Conservation (phyloP, 2,797 vertebrate genomes). For the Chelon auratus region DNA sequence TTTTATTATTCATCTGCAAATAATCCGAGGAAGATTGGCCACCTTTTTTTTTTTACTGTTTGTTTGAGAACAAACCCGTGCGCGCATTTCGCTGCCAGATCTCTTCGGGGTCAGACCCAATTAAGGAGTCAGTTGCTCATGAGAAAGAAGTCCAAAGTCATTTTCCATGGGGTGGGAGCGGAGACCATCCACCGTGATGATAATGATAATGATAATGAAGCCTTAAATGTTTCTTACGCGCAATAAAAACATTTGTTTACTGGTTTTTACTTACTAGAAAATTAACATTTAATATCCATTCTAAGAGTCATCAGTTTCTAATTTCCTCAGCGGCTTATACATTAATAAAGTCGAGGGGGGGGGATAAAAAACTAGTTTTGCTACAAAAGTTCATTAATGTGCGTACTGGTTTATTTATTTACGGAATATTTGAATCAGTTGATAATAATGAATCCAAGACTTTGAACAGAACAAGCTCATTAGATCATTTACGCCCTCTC, state of each 20-base stretch:
- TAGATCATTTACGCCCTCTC: constrained; percentile 6
- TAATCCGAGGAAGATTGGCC: constrained; percentile 65
- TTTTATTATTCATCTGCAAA: constrained; percentile 85
- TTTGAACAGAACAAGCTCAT: constrained; percentile 1
- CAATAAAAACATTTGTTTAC: background rate
- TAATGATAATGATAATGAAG: background rate
- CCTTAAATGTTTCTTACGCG: background rate
- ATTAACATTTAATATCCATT: no score
- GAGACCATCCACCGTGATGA: background rate
- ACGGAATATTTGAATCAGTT: background rate
- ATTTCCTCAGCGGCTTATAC: no score
- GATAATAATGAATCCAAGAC: background rate
- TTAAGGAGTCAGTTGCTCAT: constrained; percentile 28
- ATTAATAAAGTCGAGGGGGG: no score
- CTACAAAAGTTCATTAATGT: background rate
- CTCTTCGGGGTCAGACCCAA: constrained; percentile 27
- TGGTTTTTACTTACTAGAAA: no score
- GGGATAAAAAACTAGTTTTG: no score
- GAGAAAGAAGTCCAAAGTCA: constrained; percentile 26
- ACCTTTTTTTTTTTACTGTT: constrained; percentile 74
- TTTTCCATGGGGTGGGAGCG: constrained; percentile 17
- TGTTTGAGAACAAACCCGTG: constrained; percentile 81
- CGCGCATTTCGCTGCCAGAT: constrained; percentile 36
- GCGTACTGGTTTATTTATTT: background rate
- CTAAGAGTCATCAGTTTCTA: no score